A percentile compares a stretch with the other conserved stretches of the same genome.
phyloP scores from a whole-genome alignment of 2,113 vertebrate species.

The Panthera leo region DNA sequence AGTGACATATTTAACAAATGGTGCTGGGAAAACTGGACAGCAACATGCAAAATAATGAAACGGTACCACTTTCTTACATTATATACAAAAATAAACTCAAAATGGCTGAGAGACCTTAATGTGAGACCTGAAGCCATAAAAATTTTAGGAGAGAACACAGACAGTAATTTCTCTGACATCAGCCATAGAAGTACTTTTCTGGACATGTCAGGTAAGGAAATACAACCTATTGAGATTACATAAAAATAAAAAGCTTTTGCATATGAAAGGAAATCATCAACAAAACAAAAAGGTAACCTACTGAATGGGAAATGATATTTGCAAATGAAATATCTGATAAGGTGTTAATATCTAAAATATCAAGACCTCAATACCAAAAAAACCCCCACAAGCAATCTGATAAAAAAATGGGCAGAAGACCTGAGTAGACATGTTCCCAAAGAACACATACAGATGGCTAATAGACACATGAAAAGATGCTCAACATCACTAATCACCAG shows the following conservation, averaged over 20 bases:
- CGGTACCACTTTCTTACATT: not conserved
- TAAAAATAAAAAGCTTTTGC: not conserved
- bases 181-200: not conserved
- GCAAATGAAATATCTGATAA: not conserved
- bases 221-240: not conserved
- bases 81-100: not conserved
- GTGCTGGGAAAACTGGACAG: not conserved
- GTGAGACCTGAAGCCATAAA: not conserved
- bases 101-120: not conserved
- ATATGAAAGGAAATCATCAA: not conserved
- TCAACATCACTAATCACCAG: not conserved
- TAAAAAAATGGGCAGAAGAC: not conserved
- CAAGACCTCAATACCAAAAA: not conserved
- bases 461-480: not conserved
- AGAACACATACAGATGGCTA: not conserved
- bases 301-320: not conserved
- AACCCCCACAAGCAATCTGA: not conserved
- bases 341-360: not conserved
- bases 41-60: not conserved
- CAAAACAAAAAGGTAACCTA: not conserved
- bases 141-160: not conserved
- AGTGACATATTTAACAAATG: not conserved
- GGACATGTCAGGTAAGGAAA: not conserved
- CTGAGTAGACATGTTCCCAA: not conserved
- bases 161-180: not conserved